Evolutionary conservation across 2,888 invertebrate genomes (phyloP).

Genomic region (Nemoura dubitans): DNA sequence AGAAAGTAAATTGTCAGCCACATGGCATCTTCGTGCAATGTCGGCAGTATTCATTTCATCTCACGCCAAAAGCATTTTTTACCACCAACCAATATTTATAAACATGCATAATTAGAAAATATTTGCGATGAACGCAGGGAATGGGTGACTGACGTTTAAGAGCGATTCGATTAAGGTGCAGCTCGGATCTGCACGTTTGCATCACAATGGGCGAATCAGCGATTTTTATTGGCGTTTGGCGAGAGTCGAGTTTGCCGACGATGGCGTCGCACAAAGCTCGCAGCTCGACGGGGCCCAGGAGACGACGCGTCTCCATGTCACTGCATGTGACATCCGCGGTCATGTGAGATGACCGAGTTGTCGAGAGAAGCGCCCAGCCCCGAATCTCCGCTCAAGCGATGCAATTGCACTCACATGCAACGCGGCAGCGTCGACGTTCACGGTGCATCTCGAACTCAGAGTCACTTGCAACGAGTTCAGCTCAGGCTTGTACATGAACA

Average conservation of each 20-base stretch:
- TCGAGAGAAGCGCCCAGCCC: not conserved
- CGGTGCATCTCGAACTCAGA: not conserved
- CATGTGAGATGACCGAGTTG: not conserved
- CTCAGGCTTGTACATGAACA: not conserved
- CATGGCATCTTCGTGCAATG: not conserved
- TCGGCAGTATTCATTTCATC: not conserved
- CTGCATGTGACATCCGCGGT: not conserved
- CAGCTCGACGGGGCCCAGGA: too few relatives aligned
- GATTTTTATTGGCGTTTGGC: not conserved
- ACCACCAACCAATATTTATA: not conserved
- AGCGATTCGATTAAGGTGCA: not conserved
- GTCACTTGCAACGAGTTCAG: not conserved
- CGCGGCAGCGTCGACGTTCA: not conserved
- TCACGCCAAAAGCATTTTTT: not conserved
- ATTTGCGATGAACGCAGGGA: not conserved
- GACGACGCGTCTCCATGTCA: not conserved
- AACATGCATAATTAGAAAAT: conserved; percentile 1
- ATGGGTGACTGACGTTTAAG: not conserved
- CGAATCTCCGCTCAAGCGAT: not conserved
- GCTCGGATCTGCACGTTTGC: not conserved
- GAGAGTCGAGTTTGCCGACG: not conserved
- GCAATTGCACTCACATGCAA: not conserved
- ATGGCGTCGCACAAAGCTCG: too few relatives aligned
- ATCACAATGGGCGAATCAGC: not conserved
- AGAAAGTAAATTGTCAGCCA: conserved; percentile 2